Evolutionary conservation across 2,888 invertebrate genomes (phyloP).

Genomic region (Drosophila multiciliata): DNA sequence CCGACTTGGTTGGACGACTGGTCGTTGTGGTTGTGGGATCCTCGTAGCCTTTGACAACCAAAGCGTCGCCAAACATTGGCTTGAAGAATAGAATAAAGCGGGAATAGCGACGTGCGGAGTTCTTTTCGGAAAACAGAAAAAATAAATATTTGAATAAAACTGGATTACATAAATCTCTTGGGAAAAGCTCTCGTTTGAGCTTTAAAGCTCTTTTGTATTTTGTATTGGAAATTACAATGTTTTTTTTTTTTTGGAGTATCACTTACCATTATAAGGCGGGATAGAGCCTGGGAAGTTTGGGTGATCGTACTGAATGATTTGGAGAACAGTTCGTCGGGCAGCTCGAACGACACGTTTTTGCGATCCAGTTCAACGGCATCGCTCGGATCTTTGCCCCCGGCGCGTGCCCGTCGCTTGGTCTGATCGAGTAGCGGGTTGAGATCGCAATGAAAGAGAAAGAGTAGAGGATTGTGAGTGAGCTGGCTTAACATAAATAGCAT

Average conservation of each 20-base stretch:
- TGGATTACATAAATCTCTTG: background rate
- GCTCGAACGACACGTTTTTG: constrained; percentile 86
- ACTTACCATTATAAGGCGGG: constrained; percentile 87
- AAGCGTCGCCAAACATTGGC: constrained; percentile 90
- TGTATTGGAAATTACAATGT: background rate
- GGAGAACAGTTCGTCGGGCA: constrained; percentile 87
- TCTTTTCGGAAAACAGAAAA: constrained; percentile 86
- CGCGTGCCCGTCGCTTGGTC: constrained; percentile 59
- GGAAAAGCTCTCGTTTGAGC: background rate
- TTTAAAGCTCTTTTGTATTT: background rate
- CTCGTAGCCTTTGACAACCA: constrained; percentile 90
- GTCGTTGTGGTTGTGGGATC: constrained; percentile 80
- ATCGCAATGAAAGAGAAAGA: constrained; percentile 19
- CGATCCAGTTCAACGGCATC: constrained; percentile 86
- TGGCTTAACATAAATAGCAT: constrained; percentile 12
- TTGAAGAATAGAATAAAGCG: constrained; percentile 90
- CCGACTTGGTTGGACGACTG: constrained; percentile 53
- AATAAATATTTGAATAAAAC: background rate
- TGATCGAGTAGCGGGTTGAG: constrained; percentile 20
- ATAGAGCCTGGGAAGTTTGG: constrained; percentile 87
- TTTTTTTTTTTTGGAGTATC: background rate
- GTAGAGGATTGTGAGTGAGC: constrained; percentile 33
- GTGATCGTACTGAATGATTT: constrained; percentile 87
- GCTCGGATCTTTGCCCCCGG: constrained; percentile 83
- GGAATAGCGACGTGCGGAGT: constrained; percentile 91